A percentile compares a stretch with the other conserved stretches of the same genome.
phyloP scores from a whole-genome alignment of 2,113 vertebrate species.

The cattle (Bos taurus) region DNA sequence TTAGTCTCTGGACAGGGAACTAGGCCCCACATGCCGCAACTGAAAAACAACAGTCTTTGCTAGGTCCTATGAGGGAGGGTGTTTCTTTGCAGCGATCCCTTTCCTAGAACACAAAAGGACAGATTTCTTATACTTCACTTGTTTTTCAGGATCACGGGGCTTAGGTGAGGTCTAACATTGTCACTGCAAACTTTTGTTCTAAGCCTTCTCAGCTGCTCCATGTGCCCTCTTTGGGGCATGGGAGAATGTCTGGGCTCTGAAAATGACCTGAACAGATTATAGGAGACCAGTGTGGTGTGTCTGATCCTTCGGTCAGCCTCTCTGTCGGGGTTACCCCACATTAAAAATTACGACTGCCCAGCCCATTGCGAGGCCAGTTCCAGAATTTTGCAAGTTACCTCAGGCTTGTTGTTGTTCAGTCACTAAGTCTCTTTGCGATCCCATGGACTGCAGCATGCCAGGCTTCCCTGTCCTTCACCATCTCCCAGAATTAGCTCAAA shows the following conservation, averaged over 20 bases:
- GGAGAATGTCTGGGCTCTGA: neutral
- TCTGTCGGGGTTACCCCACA: neutral
- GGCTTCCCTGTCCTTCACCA: neutral
- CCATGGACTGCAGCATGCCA: neutral
- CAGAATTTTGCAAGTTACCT: neutral
- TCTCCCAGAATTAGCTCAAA: neutral
- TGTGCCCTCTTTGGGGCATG: neutral
- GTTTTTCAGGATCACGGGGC: neutral
- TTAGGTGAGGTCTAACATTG: neutral
- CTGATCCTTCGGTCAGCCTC: neutral
- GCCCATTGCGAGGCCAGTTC: neutral
- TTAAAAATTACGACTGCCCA: neutral
- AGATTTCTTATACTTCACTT: neutral
- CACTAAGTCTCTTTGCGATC: neutral
- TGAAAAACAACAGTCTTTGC: neutral
- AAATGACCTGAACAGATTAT: neutral
- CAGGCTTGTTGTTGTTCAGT: neutral
- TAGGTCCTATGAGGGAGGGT: neutral
- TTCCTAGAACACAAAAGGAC: neutral
- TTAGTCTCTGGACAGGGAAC: neutral
- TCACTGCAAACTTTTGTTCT: neutral
- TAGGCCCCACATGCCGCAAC: neutral
- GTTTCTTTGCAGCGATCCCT: neutral
- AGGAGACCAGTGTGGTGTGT: neutral
- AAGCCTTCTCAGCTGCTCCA: neutral